These are phyloP conservation scores for Delphinus delphis DNA, from an alignment of 2,113 vertebrate species.

Conservation along the genomic window DNA sequence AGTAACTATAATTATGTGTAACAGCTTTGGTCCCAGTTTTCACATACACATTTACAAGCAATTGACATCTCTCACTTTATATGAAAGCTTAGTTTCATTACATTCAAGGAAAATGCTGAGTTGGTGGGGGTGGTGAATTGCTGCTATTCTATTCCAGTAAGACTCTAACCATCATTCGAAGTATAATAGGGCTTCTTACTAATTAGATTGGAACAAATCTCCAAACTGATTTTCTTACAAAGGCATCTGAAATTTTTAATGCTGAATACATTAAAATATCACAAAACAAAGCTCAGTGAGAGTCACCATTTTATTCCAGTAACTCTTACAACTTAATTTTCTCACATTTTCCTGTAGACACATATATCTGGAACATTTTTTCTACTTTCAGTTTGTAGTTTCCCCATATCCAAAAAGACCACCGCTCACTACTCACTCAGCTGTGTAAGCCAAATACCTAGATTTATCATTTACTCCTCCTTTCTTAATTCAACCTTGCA, in stretches of 20 bases:
- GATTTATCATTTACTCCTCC: neutral
- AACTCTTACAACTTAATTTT: neutral
- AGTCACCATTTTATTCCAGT: neutral
- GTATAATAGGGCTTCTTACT: neutral
- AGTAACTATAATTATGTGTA: neutral
- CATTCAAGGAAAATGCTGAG: neutral
- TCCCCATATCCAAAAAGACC: neutral
- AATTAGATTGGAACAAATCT: conserved; percentile 29
- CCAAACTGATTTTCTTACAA: neutral
- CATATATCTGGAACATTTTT: neutral
- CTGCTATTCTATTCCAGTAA: conserved; percentile 9
- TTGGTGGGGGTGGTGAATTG: neutral
- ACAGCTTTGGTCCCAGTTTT: neutral
- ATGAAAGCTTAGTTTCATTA: conserved; percentile 18
- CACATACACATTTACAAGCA: neutral
- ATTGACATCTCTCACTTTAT: neutral
- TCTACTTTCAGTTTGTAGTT: neutral
- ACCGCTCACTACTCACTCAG: neutral
- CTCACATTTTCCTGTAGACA: neutral
- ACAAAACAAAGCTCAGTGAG: neutral
- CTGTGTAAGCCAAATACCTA: neutral
- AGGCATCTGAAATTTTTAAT: neutral
- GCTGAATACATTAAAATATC: neutral
- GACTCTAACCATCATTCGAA: neutral
- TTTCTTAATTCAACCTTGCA: neutral